Percentiles rank a stretch among this genome's conserved stretches.
These are phyloP conservation scores for Drosophila serrata DNA, from an alignment of 1,140 invertebrate species.

Conservation along the genomic window DNA sequence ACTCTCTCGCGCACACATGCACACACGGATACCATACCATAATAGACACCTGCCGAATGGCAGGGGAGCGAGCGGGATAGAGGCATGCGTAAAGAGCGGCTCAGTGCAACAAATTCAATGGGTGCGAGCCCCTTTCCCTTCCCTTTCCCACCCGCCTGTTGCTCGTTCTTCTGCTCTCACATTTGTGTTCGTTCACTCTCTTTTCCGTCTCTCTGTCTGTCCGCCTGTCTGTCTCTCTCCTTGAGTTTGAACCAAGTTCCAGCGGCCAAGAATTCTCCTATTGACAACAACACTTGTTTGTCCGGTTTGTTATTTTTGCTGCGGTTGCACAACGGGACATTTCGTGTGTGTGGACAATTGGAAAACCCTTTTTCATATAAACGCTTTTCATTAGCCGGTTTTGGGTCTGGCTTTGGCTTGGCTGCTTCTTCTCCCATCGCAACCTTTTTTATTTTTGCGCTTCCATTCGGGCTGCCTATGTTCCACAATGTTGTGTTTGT, in stretches of 20 bases:
- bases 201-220: conserved; percentile 29
- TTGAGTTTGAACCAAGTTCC: conserved; percentile 71
- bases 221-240: conserved; percentile 11
- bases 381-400: conserved; percentile 60
- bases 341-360: conserved; percentile 56
- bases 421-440: conserved; percentile 34
- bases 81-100: conserved; percentile 61
- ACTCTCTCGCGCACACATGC: conserved; percentile 23
- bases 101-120: conserved; percentile 57
- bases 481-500: conserved; percentile 47
- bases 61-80: conserved; percentile 33
- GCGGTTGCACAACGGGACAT: conserved; percentile 74
- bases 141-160: conserved; percentile 24
- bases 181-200: conserved; percentile 7
- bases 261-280: conserved; percentile 56
- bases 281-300: conserved; percentile 64
- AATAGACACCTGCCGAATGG: conserved; percentile 50
- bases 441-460: conserved; percentile 58
- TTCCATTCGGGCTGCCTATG: conserved; percentile 46
- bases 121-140: conserved; percentile 42
- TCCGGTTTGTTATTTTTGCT: conserved; percentile 69
- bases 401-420: conserved; percentile 7
- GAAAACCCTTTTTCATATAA: conserved; percentile 61
- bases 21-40: conserved; percentile 6
- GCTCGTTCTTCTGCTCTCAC: conserved; percentile 25